Percentiles rank a stretch among this genome's conserved stretches.
Evolutionary conservation across 1,140 invertebrate genomes (phyloP).

Genomic region (Glossosoma conforme): DNA sequence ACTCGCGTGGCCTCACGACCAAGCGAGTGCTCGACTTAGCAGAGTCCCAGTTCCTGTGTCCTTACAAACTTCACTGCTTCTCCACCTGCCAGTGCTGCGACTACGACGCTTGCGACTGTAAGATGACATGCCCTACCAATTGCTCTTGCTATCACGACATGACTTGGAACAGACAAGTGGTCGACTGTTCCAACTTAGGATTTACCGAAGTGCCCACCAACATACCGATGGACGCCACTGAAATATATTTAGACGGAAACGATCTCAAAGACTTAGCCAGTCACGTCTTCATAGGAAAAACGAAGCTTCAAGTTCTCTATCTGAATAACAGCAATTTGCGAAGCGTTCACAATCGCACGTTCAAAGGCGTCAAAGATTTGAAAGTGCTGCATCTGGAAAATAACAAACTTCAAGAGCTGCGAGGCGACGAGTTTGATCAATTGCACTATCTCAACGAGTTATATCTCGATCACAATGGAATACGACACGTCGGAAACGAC

Average conservation of each 20-base stretch:
- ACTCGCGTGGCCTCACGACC: conserved; percentile 64
- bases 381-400: conserved; percentile 77
- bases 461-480: conserved; percentile 76
- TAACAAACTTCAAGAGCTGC: conserved; percentile 68
- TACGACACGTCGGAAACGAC: conserved; percentile 67
- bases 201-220: conserved; percentile 68
- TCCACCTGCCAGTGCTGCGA: conserved; percentile 86
- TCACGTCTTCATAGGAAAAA: conserved; percentile 83
- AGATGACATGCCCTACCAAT: conserved; percentile 84
- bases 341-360: conserved; percentile 77
- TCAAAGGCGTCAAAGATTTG: conserved; percentile 72
- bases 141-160: conserved; percentile 87
- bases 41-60: conserved; percentile 78
- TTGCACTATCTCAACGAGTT: conserved; percentile 72
- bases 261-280: conserved; percentile 72
- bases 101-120: conserved; percentile 85
- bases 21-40: conserved; percentile 72
- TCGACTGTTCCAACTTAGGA: conserved; percentile 76
- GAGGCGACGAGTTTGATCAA: conserved; percentile 70
- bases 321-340: conserved; percentile 77
- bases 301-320: conserved; percentile 76
- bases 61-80: conserved; percentile 85
- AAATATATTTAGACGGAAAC: conserved; percentile 85
- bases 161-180: conserved; percentile 85
- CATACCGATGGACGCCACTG: conserved; percentile 86